Conservation (phyloP, 2,797 vertebrate species). For the Poeciliopsis presidionis region DNA sequence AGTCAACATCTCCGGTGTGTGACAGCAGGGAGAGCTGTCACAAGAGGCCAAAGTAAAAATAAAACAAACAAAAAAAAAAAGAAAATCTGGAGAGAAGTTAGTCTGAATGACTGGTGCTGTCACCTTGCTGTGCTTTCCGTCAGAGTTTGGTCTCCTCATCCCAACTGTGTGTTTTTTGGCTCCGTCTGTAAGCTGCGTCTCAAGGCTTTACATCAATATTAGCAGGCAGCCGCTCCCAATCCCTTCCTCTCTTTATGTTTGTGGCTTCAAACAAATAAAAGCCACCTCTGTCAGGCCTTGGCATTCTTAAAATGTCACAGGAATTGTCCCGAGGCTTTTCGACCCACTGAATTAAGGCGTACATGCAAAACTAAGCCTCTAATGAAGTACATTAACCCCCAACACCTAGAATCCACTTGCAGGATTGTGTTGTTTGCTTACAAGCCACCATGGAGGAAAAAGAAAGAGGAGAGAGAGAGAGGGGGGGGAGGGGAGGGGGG, state of each 20-base stretch:
- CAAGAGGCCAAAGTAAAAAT: background rate
- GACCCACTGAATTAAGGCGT: conserved; percentile 69
- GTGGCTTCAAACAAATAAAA: conserved; percentile 54
- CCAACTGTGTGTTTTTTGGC: conserved; percentile 51
- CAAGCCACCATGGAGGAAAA: conserved; percentile 28
- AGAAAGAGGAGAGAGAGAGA: no score
- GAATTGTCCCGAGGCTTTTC: conserved; percentile 72
- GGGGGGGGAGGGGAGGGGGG: background rate
- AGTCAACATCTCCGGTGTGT: no score
- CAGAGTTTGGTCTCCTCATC: conserved; percentile 27
- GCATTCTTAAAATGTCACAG: conserved; percentile 76
- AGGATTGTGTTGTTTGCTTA: conserved; percentile 56
- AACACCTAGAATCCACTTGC: conserved; percentile 54
- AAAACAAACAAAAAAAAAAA: background rate
- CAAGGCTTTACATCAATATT: conserved; percentile 64
- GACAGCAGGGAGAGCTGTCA: no score
- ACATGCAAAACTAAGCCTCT: conserved; percentile 69
- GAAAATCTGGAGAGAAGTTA: conserved; percentile 15
- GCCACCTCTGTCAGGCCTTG: conserved; percentile 51
- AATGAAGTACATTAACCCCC: conserved; percentile 78
- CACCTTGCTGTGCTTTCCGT: conserved; percentile 40
- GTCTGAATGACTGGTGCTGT: conserved; percentile 47
- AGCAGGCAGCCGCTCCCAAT: conserved; percentile 48
- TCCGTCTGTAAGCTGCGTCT: conserved; percentile 53
- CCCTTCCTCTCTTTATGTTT: conserved; percentile 33